Percentiles rank a stretch among this genome's conserved stretches.
These are phyloP conservation scores for Trachymyrmex septentrionalis DNA, from an alignment of 1,140 invertebrate species.

Conservation along the genomic window DNA sequence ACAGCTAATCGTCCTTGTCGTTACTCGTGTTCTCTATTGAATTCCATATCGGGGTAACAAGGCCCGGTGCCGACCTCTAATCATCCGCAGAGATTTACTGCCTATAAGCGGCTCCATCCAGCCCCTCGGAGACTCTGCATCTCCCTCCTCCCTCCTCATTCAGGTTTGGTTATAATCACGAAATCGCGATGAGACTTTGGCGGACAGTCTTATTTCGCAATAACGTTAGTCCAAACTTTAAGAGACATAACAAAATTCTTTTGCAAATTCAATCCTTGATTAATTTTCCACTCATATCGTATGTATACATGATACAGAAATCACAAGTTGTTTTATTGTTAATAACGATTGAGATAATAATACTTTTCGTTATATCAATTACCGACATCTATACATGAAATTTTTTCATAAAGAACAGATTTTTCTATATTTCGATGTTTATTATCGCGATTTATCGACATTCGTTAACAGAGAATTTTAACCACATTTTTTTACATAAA, in stretches of 20 bases:
- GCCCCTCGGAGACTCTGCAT: conserved; percentile 22
- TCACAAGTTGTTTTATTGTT: background rate
- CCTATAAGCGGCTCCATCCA: conserved; percentile 62
- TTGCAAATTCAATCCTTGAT: background rate
- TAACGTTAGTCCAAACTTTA: conserved; percentile 2
- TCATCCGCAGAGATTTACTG: conserved; percentile 71
- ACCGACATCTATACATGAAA: background rate
- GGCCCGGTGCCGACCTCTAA: conserved; percentile 71
- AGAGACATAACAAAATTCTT: background rate
- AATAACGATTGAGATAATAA: background rate
- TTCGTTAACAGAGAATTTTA: background rate
- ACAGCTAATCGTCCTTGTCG: conserved; percentile 66
- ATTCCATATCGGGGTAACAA: conserved; percentile 73
- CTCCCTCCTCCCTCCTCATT: background rate
- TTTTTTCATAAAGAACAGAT: background rate
- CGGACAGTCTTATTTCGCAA: conserved; percentile 46
- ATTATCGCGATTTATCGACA: background rate
- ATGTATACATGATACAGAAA: background rate
- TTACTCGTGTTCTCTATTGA: conserved; percentile 68
- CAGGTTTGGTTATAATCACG: conserved; percentile 50
- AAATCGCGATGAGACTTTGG: conserved; percentile 54
- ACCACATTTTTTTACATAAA: too few relatives aligned
- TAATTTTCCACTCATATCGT: background rate
- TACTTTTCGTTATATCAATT: background rate
- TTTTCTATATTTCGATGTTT: background rate